Base-by-base conservation (phyloP, 2,888 invertebrate genomes). In the Chrysolina oricalcia region DNA sequence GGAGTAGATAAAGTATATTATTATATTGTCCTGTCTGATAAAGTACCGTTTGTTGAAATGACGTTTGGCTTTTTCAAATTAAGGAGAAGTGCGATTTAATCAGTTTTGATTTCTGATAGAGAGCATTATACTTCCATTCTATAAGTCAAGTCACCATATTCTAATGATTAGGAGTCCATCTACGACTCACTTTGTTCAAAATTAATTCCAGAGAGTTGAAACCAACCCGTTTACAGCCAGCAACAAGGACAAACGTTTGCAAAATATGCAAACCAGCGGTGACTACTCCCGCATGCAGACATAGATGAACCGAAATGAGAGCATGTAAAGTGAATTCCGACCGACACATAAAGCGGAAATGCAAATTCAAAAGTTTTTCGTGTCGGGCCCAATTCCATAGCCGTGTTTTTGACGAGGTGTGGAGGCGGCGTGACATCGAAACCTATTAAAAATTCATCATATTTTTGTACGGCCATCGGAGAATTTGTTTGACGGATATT, bases 311-410 rank as follows among this genome's bases (percentile, higher is more conserved):
- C 53, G 53, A 23, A 17, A 23, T 53, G 53, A 53, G 53, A 53
- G 53, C 53, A 21, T 53, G 53, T 53, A 53, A 53, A 53, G 21
- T 21, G 23, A 21, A 53, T 53, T 53, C 53, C 53, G 53, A 53
- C 53, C 53, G 5, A 53, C 53, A 53, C 53, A 53, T 53, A 53
- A 53, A 53, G 53, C 53, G 21, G 53, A 53, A 53, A 53, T 53
- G 53, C 53, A 53, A 53, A 53, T 53, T 13, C 53, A 53, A 21
- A 53, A 53, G 53, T 53, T 53, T 13, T 13, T 23, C 53, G 53
- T 53, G 53, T 53, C 53, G 13, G 11, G 21, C 13, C 53, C 53
- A 53, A 53, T 53, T 48, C 19, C 53, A 35, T 35, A 35, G 35
- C 35, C 35, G 21, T 53, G 53, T 53, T 53, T 21, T 21, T 19